Evolutionary conservation across 2,797 vertebrate genomes (phyloP), one percentile per base, ranked within the genome.

Genomic region (Staurois parvus): DNA sequence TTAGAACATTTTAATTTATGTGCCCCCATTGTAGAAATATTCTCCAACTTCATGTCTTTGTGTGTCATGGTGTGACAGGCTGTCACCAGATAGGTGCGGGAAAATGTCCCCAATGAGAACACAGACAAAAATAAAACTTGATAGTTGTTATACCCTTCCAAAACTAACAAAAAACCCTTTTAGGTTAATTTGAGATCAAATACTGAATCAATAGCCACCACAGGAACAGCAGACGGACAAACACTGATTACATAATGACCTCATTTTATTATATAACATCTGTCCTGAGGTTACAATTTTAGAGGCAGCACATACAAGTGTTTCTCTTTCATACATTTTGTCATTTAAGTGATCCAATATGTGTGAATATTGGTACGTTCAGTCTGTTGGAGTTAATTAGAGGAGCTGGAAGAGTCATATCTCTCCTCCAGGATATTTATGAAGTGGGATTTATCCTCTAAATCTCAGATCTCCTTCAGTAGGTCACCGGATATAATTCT

Each of bases 401-500:
- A 74, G 67, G 40, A 79, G 24, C 2, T 30, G 64, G 21, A 68
- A 68, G 28, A 74, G 77, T 48, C 48, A 45, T 68, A 73, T 74
- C 21, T 56, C 56, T 62, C 83, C 37, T 85, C 40, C n/a, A 79
- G 83, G 67, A 34, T 79, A 13, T 78, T 64, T 32, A 17, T 13
- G 24, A 72, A 66, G 68, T 72, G 32, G 64, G 26, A 79, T 79
- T 73, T 72, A 79, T 73, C 26, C 70, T 67, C 3, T 30, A 52
- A 34, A 13, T 52, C 42, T 24, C 37, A 67, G 59, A 73, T 64
- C 68, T 73, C 28, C 68, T 79, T 73, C 67, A 67, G 34, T 74
- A 42, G 76, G 70, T 74, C 84, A 74, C 42, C 52, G 40, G 64
- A 67, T 80, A 67, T 75, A 80, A 75, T 64, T 85, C 59, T 62